These are phyloP conservation scores for Parnassius smintheus DNA, from an alignment of 2,888 invertebrate genomes.

Conservation along the genomic window DNA sequence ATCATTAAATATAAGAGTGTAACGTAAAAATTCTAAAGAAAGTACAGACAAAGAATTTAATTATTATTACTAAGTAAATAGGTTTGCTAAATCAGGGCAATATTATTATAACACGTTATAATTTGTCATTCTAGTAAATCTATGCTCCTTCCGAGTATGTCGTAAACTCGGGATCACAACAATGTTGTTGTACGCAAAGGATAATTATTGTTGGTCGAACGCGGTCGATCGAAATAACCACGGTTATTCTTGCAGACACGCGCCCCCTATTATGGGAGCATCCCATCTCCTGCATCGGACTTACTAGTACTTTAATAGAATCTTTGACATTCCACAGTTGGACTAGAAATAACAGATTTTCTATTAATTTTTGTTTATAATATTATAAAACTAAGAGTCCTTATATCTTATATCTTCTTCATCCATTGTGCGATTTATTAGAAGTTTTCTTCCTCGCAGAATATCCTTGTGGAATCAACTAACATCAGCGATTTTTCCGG, in stretches of 20 bases:
- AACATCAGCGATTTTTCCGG: no score
- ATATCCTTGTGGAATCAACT: no score
- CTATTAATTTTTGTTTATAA: slow-evolving; percentile 4
- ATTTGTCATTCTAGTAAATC: neutral
- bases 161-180: slow-evolving; percentile 39
- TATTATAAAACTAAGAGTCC: neutral
- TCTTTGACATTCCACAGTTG: slow-evolving; percentile 23
- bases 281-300: slow-evolving; percentile 32
- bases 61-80: no score
- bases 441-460: no score
- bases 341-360: slow-evolving; percentile 11
- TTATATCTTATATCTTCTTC: neutral
- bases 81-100: no score
- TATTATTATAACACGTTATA: no score
- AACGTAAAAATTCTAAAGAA: no score
- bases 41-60: no score
- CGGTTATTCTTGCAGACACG: slow-evolving; percentile 43
- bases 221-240: slow-evolving; percentile 68
- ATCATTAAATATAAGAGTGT: no score
- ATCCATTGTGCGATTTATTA: no score
- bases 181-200: slow-evolving; percentile 58
- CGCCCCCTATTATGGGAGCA: slow-evolving; percentile 38
- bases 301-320: slow-evolving; percentile 23
- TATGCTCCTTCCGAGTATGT: slow-evolving; percentile 25
- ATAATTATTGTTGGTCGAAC: slow-evolving; percentile 60